Percentiles rank a stretch among this genome's conserved stretches.
Conservation (phyloP, 2,888 invertebrate genomes). For the Noctua pronuba region DNA sequence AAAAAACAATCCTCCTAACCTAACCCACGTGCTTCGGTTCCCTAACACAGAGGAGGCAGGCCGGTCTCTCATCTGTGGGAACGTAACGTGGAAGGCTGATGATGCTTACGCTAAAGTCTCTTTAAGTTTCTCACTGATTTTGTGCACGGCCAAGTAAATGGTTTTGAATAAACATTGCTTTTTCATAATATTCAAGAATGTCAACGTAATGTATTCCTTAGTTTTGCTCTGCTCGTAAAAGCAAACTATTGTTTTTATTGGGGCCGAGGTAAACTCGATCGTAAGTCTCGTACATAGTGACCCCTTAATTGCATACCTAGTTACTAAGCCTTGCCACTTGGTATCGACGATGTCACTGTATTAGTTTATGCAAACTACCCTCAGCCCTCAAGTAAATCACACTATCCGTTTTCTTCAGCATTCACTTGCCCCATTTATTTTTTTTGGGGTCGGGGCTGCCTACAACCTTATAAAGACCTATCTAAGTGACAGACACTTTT, state of each 20-base stretch:
- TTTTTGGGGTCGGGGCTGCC: background rate
- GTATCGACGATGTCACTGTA: background rate
- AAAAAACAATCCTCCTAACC: background rate
- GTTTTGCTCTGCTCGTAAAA: slow-evolving; percentile 39
- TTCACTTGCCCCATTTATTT: background rate
- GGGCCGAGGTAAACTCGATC: slow-evolving; percentile 53
- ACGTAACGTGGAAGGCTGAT: too few species aligned
- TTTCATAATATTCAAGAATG: slow-evolving; percentile 18
- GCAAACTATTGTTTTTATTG: slow-evolving; percentile 48
- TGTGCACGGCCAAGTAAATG: background rate
- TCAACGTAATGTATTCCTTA: slow-evolving; percentile 18
- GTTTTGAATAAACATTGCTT: slow-evolving; percentile 3
- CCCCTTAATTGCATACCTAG: slow-evolving; percentile 23
- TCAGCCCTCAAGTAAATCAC: background rate
- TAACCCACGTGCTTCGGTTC: background rate
- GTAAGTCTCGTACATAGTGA: slow-evolving; percentile 30
- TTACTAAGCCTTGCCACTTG: background rate
- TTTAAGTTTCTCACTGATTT: background rate
- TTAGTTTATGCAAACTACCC: background rate
- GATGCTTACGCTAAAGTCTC: background rate
- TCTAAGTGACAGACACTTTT: too few species aligned
- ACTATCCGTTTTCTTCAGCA: background rate
- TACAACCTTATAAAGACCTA: too few species aligned
- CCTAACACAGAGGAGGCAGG: background rate
- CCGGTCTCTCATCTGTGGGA: background rate